Base-by-base conservation (phyloP, 1,140 invertebrate genomes). In the Steinernema feltiae region DNA sequence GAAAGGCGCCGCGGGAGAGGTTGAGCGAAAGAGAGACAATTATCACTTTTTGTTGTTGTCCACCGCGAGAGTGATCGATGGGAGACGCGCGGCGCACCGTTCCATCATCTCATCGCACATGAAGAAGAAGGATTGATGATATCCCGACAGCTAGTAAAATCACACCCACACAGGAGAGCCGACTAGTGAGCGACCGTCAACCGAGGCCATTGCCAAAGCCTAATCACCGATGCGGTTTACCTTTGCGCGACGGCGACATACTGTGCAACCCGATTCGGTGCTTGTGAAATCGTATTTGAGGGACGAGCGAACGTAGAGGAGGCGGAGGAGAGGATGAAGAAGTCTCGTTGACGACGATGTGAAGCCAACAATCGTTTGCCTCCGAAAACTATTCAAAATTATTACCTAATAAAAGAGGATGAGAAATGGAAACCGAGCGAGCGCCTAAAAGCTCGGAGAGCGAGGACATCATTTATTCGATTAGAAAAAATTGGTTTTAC, bases 81-180 rank as follows among this genome's bases (percentile, higher is more conserved):
- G 24, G 53, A 63, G 53, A 63, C 24, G 53, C 53, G 53, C 53
- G 53, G 53, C 53, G 53, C 53, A 63, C 53, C 15, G 53, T 63
- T 63, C 53, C 53, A 63, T 63, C 53, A 63, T 63, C 53, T 63
- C 53, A 63, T 63, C 53, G 53, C 53, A 63, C 53, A 63, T 63
- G 53, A 63, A 63, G 53, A 63, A 63, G 53, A 63, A 63, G 53
- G 53, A 63, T 63, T 63, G 53, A 63, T 63, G 53, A 63, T 63
- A 63, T 63, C 53, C 53, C 53, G 53, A 63, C 53, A 63, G 53
- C 53, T 63, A 63, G 53, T 63, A 63, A 63, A 63, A 63, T 63
- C 53, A 63, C 53, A 63, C 53, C 53, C 53, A 63, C 53, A 63
- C 53, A 63, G 53, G 53, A 63, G 12, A 63, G 53, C 53, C 53